Conservation (phyloP, 2,888 invertebrate genomes). For the Pseudanteris insignis region DNA sequence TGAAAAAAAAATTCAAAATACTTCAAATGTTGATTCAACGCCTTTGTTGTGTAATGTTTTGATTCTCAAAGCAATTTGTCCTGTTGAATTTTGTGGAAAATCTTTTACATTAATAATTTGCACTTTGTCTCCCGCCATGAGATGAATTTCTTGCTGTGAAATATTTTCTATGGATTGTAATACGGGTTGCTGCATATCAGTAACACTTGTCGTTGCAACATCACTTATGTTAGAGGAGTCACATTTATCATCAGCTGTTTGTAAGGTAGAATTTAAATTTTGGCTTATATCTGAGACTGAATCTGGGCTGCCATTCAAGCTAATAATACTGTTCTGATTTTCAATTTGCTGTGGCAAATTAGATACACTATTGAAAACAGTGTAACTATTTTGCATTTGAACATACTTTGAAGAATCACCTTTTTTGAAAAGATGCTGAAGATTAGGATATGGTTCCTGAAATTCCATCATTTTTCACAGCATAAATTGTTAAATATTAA, state of each 20-base stretch:
- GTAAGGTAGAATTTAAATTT: not conserved
- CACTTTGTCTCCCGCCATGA: slow-evolving; percentile 14
- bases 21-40: slow-evolving; percentile 4
- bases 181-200: not conserved
- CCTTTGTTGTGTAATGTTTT: slow-evolving; percentile 7
- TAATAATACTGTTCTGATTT: not conserved
- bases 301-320: not conserved
- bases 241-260: not conserved
- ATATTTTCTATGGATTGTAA: slow-evolving; percentile 6
- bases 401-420: not conserved
- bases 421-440: slow-evolving; percentile 3
- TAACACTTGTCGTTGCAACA: not conserved
- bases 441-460: slow-evolving; percentile 14
- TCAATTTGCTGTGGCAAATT: not conserved
- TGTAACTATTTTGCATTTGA: not conserved
- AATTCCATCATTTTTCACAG: too few species aligned
- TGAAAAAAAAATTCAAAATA: too few species aligned
- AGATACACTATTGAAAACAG: not conserved
- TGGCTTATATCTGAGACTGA: not conserved
- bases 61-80: slow-evolving; percentile 10
- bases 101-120: slow-evolving; percentile 15
- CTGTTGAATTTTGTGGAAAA: slow-evolving; percentile 10
- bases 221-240: not conserved
- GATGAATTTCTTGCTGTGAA: slow-evolving; percentile 13
- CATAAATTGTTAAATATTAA: too few species aligned